Conservation (phyloP, 2,113 vertebrate species). For the Carollia perspicillata region DNA sequence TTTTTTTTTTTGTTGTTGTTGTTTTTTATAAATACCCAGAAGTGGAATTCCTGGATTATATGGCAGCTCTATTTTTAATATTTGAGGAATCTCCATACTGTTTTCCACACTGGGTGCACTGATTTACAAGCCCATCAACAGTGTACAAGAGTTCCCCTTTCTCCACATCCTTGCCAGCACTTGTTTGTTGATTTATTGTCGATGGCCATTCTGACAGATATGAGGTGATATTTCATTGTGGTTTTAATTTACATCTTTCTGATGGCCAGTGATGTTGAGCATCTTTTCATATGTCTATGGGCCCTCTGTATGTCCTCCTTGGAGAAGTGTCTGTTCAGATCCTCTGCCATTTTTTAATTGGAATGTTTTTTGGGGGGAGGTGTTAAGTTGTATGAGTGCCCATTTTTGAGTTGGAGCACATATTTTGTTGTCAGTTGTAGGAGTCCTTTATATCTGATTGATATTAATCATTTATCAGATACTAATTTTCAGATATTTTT, state of each 20-base stretch:
- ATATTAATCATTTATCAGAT: neutral
- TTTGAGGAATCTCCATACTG: neutral
- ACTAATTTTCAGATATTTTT: neutral
- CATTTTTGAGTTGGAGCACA: neutral
- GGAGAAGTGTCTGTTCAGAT: neutral
- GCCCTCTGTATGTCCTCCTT: neutral
- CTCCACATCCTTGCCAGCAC: neutral
- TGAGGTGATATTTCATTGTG: neutral
- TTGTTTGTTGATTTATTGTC: neutral
- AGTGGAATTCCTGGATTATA: too few relatives aligned
- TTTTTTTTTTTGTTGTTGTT: too few relatives aligned
- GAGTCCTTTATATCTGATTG: neutral
- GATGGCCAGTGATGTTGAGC: neutral
- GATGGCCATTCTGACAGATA: neutral
- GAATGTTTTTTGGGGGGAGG: neutral
- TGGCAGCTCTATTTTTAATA: neutral
- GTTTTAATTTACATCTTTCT: neutral
- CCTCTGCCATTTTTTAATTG: neutral
- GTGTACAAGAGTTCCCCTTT: neutral
- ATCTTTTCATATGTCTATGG: neutral
- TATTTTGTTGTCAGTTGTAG: neutral
- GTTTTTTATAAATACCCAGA: too few relatives aligned
- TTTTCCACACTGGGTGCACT: neutral
- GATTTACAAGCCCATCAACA: neutral
- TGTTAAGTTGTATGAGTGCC: neutral